A percentile compares a stretch with the other conserved stretches of the same genome.
Conservation (phyloP, 2,797 vertebrate genomes). For the Staurois parvus region DNA sequence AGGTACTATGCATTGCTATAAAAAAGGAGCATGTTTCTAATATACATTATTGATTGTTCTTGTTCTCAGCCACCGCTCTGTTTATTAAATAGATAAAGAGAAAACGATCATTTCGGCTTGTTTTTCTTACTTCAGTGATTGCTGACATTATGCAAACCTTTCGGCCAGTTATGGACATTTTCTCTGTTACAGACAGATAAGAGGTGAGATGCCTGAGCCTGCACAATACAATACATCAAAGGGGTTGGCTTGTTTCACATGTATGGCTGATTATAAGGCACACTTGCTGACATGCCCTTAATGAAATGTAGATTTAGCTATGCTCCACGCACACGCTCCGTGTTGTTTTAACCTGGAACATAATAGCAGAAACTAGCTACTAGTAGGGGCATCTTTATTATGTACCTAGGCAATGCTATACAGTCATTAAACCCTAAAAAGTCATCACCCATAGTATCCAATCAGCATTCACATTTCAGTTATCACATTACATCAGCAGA, state of each 20-base stretch:
- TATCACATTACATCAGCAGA: no score
- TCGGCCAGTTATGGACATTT: neutral
- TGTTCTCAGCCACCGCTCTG: constrained; percentile 34
- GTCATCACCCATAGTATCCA: no score
- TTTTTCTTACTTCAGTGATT: neutral
- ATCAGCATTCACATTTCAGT: no score
- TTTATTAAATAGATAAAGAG: constrained; percentile 49
- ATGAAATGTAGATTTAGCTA: constrained; percentile 24
- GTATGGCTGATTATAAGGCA: neutral
- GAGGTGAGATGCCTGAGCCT: constrained; percentile 14
- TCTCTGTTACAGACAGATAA: constrained; percentile 47
- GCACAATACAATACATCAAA: constrained; percentile 34
- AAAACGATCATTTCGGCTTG: neutral
- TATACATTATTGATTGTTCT: constrained; percentile 59
- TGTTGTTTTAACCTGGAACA: constrained; percentile 6
- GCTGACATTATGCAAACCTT: neutral
- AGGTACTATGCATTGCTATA: constrained; percentile 34
- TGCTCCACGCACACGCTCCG: no score
- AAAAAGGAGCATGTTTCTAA: constrained; percentile 35
- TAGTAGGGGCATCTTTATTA: neutral
- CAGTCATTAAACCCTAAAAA: neutral
- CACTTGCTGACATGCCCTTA: neutral
- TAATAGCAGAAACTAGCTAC: neutral
- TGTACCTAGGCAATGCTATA: neutral
- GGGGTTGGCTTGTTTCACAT: neutral